phyloP scores from a whole-genome alignment of 2,113 vertebrate species.

The Forbesichthys agassizii region DNA sequence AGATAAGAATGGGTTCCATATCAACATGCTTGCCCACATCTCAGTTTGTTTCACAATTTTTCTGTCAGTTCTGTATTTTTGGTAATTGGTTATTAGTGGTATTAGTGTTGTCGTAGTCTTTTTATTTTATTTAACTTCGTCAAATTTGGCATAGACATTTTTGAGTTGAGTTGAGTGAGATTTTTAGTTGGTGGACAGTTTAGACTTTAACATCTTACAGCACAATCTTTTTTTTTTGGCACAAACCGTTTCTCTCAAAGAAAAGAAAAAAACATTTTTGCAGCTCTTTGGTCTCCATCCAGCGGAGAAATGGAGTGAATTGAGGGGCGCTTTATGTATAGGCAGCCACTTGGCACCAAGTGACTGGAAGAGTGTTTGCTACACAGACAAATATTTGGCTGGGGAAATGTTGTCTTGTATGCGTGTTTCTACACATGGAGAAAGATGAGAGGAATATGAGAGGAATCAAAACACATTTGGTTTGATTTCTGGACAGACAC shows the following conservation, averaged over 20 bases:
- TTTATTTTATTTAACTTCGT: neutral
- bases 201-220: too few relatives aligned
- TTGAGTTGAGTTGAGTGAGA: neutral
- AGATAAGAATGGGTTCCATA: too few relatives aligned
- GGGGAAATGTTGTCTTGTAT: neutral
- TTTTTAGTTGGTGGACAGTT: neutral
- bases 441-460: too few relatives aligned
- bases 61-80: neutral
- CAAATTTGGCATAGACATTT: neutral
- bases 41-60: neutral
- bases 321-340: neutral
- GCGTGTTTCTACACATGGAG: slow-evolving; percentile 1
- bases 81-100: neutral
- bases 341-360: neutral
- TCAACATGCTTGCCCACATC: too few relatives aligned
- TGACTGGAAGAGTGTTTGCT: neutral
- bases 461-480: too few relatives aligned
- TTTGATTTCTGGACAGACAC: too few relatives aligned
- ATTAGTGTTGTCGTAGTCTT: neutral
- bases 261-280: neutral
- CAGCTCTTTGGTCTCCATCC: neutral
- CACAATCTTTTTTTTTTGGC: neutral
- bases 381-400: neutral
- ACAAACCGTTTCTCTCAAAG: neutral
- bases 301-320: neutral